These are phyloP conservation scores for Spondyliosoma cantharus DNA, from an alignment of 2,797 vertebrate species.

Conservation along the genomic window DNA sequence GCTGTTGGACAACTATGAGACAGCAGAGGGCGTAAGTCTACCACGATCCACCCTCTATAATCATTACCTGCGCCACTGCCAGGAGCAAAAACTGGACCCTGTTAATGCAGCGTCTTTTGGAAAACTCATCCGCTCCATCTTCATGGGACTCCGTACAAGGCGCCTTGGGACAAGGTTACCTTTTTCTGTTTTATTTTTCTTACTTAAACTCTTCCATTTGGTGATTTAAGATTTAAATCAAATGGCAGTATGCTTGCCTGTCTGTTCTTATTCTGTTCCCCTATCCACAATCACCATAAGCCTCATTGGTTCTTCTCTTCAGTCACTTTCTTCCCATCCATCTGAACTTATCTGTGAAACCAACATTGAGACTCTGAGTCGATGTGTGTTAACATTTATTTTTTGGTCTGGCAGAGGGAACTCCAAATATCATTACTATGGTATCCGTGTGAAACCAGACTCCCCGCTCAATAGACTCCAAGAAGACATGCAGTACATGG, in stretches of 20 bases:
- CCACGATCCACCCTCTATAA: constrained; percentile 97
- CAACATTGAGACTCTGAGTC: not conserved
- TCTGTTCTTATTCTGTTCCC: not conserved
- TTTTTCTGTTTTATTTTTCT: not conserved
- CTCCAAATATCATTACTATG: constrained; percentile 98
- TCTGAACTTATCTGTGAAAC: not conserved
- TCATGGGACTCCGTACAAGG: constrained; percentile 96
- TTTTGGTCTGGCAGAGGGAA: constrained; percentile 88
- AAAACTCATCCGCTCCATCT: constrained; percentile 98
- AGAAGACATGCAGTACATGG: constrained; percentile 98
- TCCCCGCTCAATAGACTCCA: constrained; percentile 95
- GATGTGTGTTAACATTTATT: not conserved
- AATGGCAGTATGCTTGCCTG: not conserved
- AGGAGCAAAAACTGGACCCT: constrained; percentile 97
- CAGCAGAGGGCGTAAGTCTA: constrained; percentile 96
- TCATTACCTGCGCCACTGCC: constrained; percentile 98
- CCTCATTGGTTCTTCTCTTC: no score
- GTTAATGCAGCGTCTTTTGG: constrained; percentile 98
- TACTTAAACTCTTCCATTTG: not conserved
- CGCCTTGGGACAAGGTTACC: constrained; percentile 94
- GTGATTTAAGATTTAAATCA: constrained; percentile 15
- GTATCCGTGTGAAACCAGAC: constrained; percentile 97
- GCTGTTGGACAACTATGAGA: constrained; percentile 98
- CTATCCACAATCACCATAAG: not conserved
- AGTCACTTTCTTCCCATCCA: not conserved